Evolutionary conservation across 2,797 vertebrate species (phyloP).

Genomic region (Clarias laeviceps): DNA sequence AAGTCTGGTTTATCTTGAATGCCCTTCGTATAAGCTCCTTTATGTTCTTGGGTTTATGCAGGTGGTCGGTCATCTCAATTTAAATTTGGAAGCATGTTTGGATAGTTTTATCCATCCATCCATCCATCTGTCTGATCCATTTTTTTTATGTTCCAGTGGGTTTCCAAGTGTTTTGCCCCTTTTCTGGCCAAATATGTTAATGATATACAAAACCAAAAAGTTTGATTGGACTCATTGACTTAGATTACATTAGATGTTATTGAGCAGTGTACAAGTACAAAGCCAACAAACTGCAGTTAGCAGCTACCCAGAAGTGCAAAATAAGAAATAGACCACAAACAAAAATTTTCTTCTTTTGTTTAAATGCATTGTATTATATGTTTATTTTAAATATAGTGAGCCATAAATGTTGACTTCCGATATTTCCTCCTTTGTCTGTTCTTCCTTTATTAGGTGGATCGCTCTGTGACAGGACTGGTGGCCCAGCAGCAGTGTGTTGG

Average conservation of each 20-base stretch:
- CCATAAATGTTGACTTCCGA: neutral
- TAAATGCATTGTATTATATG: neutral
- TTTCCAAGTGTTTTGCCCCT: neutral
- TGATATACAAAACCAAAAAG: neutral
- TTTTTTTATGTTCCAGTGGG: neutral
- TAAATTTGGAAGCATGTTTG: neutral
- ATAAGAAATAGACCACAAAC: neutral
- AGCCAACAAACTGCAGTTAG: neutral
- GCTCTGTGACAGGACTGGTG: constrained; percentile 90
- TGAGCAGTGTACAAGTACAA: neutral
- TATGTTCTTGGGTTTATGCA: neutral
- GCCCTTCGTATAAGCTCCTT: neutral
- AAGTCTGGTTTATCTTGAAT: too few species aligned
- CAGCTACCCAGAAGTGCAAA: neutral
- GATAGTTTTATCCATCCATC: neutral
- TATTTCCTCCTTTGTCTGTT: neutral
- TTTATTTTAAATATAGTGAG: neutral
- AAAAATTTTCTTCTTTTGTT: neutral
- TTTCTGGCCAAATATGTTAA: neutral
- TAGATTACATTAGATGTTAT: neutral
- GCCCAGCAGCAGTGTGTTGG: constrained; percentile 96
- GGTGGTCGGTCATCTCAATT: neutral
- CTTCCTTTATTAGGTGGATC: constrained; percentile 81
- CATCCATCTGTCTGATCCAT: neutral
- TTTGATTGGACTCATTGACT: neutral